Conservation (phyloP, 2,888 invertebrate genomes). For the Digitonthophagus gazella region DNA sequence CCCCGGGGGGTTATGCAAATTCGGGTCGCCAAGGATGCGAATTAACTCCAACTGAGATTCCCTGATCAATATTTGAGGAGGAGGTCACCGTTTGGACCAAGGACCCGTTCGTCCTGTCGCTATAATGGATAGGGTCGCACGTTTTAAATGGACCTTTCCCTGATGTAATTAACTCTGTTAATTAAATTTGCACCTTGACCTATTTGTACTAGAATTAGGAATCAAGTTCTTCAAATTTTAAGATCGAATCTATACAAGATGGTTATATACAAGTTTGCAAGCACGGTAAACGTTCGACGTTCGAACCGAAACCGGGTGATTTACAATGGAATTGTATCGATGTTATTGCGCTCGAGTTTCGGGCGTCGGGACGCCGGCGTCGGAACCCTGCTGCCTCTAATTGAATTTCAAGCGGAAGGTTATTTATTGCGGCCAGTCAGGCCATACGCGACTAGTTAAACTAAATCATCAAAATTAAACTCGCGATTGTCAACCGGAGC, state of each 20-base stretch:
- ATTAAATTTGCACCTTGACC: background rate
- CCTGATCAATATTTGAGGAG: background rate
- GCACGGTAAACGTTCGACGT: too few species aligned
- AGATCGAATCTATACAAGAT: background rate
- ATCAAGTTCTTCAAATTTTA: background rate
- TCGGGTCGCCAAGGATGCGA: slow-evolving; percentile 7
- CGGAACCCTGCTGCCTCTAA: slow-evolving; percentile 7
- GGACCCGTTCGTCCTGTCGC: background rate
- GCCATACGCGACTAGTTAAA: slow-evolving; percentile 15
- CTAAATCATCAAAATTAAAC: slow-evolving; percentile 17
- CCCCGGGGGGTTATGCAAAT: slow-evolving; percentile 4
- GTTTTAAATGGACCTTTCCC: background rate
- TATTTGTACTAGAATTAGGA: too few species aligned
- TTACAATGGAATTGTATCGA: slow-evolving; percentile 14
- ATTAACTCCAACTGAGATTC: background rate
- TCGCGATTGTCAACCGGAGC: slow-evolving; percentile 8
- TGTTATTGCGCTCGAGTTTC: slow-evolving; percentile 7
- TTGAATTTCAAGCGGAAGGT: slow-evolving; percentile 14
- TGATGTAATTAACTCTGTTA: background rate
- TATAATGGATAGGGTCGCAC: background rate
- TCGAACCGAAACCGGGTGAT: slow-evolving; percentile 2
- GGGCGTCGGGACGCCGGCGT: slow-evolving; percentile 1
- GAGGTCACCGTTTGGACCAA: background rate
- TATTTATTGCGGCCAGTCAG: slow-evolving; percentile 13
- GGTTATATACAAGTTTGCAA: too few species aligned